A percentile compares a stretch with the other conserved stretches of the same genome.
Evolutionary conservation across 2,797 vertebrate genomes (phyloP).

Genomic region (Nannoperca obscura): DNA sequence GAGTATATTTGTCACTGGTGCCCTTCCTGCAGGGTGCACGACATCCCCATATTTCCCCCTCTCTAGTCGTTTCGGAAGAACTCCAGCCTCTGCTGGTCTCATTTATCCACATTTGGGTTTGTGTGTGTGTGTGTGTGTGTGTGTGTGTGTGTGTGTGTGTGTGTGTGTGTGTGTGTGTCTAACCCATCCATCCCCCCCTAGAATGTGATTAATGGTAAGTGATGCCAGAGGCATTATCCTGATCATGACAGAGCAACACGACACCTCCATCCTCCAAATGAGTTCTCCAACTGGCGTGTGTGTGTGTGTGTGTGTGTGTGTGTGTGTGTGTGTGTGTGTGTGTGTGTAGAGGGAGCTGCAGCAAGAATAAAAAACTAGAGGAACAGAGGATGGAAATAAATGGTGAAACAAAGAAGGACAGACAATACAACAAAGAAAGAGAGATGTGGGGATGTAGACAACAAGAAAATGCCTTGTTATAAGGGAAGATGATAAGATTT

Average conservation of each 20-base stretch:
- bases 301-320: slow-evolving; percentile 14
- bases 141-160: slow-evolving; percentile 24
- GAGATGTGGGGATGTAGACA: not conserved
- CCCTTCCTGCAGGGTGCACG: slow-evolving; percentile 36
- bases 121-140: slow-evolving; percentile 30
- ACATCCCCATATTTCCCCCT: slow-evolving; percentile 11
- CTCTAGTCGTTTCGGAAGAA: slow-evolving; percentile 25
- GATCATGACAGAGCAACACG: slow-evolving; percentile 68
- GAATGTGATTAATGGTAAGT: slow-evolving; percentile 69
- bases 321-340: slow-evolving; percentile 2
- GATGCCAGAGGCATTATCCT: slow-evolving; percentile 67
- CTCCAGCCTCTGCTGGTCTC: slow-evolving; percentile 27
- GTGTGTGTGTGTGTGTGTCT: slow-evolving; percentile 29
- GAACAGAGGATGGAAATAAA: slow-evolving; percentile 21
- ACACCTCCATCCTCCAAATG: slow-evolving; percentile 65
- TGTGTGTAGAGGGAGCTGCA: no score
- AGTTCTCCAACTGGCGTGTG: slow-evolving; percentile 29
- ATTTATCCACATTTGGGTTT: slow-evolving; percentile 49
- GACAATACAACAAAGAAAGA: not conserved
- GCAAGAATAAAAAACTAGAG: not conserved
- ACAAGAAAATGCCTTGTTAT: not conserved
- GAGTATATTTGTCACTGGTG: slow-evolving; percentile 42
- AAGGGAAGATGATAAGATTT: not conserved
- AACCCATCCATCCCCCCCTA: slow-evolving; percentile 52
- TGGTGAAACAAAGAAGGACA: not conserved